phyloP scores from a whole-genome alignment of 2,888 invertebrate species.

The Dolichomitus sp. region DNA sequence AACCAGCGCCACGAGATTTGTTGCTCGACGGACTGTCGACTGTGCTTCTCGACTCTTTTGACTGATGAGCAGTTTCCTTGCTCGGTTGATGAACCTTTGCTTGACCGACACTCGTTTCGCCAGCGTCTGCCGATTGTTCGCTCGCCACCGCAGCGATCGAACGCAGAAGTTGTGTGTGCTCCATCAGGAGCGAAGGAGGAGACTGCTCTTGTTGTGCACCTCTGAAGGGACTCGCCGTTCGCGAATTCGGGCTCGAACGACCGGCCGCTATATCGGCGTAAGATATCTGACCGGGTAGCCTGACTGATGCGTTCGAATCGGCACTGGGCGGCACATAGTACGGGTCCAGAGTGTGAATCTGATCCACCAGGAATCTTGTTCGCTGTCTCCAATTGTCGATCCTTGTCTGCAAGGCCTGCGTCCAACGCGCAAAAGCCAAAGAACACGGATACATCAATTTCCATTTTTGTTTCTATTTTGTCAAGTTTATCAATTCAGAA shows the following conservation, averaged over 20 bases:
- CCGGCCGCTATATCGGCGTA: slow-evolving; percentile 92
- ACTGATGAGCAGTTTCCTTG: slow-evolving; percentile 26
- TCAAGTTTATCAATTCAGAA: slow-evolving; percentile 50
- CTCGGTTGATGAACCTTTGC: slow-evolving; percentile 19
- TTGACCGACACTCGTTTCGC: slow-evolving; percentile 4
- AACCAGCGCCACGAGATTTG: slow-evolving; percentile 74
- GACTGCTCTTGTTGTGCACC: slow-evolving; percentile 73
- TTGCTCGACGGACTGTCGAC: slow-evolving; percentile 36
- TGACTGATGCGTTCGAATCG: slow-evolving; percentile 86
- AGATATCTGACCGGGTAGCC: slow-evolving; percentile 82
- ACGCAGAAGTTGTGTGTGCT: slow-evolving; percentile 69
- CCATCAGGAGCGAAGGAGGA: slow-evolving; percentile 68
- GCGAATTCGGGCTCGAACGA: slow-evolving; percentile 86
- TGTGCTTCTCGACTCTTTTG: slow-evolving; percentile 31
- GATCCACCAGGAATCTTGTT: slow-evolving; percentile 91
- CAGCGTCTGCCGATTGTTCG: slow-evolving; percentile 73
- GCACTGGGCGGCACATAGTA: slow-evolving; percentile 88
- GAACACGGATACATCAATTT: slow-evolving; percentile 80
- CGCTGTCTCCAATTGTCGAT: slow-evolving; percentile 90
- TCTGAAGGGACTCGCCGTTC: slow-evolving; percentile 81
- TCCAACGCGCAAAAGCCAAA: slow-evolving; percentile 86
- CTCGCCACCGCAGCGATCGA: slow-evolving; percentile 80
- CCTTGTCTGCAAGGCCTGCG: slow-evolving; percentile 90
- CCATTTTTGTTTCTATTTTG: slow-evolving; percentile 66
- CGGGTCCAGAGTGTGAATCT: slow-evolving; percentile 93